phyloP scores from a whole-genome alignment of 2,113 vertebrate genomes.

The Nothoprocta perdicaria region DNA sequence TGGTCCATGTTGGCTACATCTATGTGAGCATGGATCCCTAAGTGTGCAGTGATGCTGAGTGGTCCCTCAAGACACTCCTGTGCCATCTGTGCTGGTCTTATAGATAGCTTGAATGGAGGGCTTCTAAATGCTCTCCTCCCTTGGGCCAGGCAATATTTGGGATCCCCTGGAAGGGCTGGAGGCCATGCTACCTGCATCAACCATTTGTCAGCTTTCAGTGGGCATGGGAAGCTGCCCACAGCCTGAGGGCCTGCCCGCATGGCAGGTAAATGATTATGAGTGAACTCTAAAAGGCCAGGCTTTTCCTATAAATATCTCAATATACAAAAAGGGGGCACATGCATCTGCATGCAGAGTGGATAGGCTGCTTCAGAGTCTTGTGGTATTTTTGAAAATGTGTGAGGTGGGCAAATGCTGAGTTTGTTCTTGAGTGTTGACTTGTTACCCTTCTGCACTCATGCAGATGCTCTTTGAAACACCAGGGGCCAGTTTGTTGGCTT shows the following conservation, averaged over 20 bases:
- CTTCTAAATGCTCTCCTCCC: background rate
- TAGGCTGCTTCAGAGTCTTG: background rate
- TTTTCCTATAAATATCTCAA: background rate
- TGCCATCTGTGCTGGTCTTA: background rate
- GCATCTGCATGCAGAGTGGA: background rate
- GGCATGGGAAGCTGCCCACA: background rate
- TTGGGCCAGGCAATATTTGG: background rate
- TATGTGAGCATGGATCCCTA: rapidly evolving
- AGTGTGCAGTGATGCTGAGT: background rate
- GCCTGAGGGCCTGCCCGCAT: background rate
- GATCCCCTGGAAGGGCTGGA: background rate
- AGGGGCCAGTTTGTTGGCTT: background rate
- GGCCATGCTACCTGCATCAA: background rate
- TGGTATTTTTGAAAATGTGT: background rate
- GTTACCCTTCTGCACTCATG: background rate
- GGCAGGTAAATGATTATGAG: background rate
- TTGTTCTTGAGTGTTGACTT: background rate
- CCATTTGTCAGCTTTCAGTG: background rate
- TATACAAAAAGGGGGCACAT: rapidly evolving
- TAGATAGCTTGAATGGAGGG: background rate
- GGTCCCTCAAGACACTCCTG: background rate
- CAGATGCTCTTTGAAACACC: background rate
- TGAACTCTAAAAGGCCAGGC: background rate
- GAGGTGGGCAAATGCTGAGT: background rate
- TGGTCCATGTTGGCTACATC: too few relatives aligned